Percentiles rank a stretch among this genome's conserved stretches.
phyloP scores from a whole-genome alignment of 2,113 vertebrate species.

The Megaptera novaeangliae region DNA sequence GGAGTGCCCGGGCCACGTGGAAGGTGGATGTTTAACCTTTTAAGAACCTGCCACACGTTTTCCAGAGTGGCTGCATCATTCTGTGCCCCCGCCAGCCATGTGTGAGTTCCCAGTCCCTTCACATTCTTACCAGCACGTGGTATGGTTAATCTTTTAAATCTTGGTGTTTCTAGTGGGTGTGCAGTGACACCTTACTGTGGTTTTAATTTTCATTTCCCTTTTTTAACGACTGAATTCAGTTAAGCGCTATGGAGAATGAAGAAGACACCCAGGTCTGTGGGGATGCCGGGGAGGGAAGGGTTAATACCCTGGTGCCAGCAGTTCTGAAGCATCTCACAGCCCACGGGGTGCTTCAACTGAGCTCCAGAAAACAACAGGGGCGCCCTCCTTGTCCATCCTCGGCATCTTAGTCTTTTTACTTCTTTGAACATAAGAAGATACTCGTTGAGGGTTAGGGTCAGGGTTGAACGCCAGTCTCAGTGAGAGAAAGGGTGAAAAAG shows the following conservation, averaged over 20 bases:
- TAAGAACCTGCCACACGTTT: accelerated
- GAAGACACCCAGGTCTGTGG: no score
- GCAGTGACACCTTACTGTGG: not conserved
- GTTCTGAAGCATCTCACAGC: not conserved
- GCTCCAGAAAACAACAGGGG: not conserved
- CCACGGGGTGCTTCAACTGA: no score
- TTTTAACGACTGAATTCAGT: accelerated
- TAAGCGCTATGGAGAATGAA: no score
- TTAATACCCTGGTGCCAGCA: no score
- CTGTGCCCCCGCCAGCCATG: accelerated
- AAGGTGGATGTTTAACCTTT: accelerated
- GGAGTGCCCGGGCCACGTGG: accelerated
- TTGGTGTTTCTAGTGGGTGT: not conserved
- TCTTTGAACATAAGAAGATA: not conserved
- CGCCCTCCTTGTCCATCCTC: not conserved
- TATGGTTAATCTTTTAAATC: accelerated
- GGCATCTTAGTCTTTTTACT: no score
- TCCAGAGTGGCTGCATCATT: not conserved
- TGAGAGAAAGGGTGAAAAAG: not conserved
- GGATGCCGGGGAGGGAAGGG: not conserved
- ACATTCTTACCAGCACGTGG: accelerated
- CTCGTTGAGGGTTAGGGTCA: not conserved
- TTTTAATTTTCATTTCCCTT: not conserved
- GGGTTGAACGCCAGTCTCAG: not conserved
- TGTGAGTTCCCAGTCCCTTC: no score